A percentile compares a stretch with the other conserved stretches of the same genome.
phyloP scores from a whole-genome alignment of 2,797 vertebrate species.

The Ceryle rudis region DNA sequence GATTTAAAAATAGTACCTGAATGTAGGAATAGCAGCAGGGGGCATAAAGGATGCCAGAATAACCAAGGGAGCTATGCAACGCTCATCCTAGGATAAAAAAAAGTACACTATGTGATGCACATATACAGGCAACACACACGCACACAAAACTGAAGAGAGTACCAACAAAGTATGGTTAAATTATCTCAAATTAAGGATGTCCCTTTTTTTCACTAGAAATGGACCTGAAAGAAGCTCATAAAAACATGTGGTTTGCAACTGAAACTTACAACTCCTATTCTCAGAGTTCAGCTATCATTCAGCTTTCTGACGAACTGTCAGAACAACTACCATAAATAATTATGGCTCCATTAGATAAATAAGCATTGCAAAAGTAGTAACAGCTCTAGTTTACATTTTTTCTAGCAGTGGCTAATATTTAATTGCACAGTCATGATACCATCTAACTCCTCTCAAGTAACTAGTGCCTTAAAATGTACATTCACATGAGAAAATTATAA shows the following conservation, averaged over 20 bases:
- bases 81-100: constrained; percentile 84
- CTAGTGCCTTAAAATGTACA: not conserved
- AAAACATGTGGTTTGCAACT: not conserved
- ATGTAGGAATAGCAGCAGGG: constrained; percentile 84
- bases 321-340: not conserved
- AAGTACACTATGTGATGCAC: not conserved
- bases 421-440: not conserved
- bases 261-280: not conserved
- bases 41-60: constrained; percentile 92
- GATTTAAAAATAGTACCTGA: constrained; percentile 83
- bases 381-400: not conserved
- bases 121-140: not conserved
- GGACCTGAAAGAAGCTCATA: not conserved
- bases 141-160: not conserved
- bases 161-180: not conserved
- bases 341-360: not conserved
- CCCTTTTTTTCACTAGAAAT: not conserved
- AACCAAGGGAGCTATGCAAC: constrained; percentile 84
- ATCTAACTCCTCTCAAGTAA: not conserved
- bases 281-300: not conserved
- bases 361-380: not conserved
- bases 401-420: not conserved
- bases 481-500: not conserved
- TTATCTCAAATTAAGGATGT: not conserved
- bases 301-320: not conserved